Evolutionary conservation across 1,140 invertebrate species (phyloP), one percentile per base, ranked within the genome.

Genomic region (Drosophila ercepeae): DNA sequence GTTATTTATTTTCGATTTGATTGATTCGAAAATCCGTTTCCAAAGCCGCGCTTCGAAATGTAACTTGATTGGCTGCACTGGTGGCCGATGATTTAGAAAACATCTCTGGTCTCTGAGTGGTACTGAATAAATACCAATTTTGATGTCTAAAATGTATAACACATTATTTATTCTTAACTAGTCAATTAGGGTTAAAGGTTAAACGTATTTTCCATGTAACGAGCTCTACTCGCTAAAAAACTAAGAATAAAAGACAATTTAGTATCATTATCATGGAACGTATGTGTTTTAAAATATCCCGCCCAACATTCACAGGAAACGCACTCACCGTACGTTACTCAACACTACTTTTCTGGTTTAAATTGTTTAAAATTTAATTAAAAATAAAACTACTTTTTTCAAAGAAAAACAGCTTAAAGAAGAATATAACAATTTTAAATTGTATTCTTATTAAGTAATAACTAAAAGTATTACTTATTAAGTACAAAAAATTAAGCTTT

Each of bases 1-100:
- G 41, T 63, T 51, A 45, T 55, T 55, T 51, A 65, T 65, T 21
- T 27, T 11, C 41, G 41, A 42, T 42, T 76, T 76, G 48, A 73
- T 55, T 45, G 42, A 71, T 72, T 44, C 9, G 2, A 70, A 48
- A 19, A 18, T 4, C n/a, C 8, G 13, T 18, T 71, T 51, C 2
- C 11, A 51, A 42, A 21, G 13, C 0, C 4, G 16, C 23, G 57
- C 57, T 25, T 6, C 6, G 8, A 11, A 11, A 19, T 19, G 2
- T n/a, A 19, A n/a, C 21, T 4, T 25, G 21, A 46, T 23, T 42
- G 23, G 49, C 16, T n/a, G 27, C 59, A 25, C 25, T 45, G 25
- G 21, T 3, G 13, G 48, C 14, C 29, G 11, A 32, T 32, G 29
- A 32, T 8, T 27, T 2, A 27, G 9, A 27, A 27, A 8, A 27